Conservation (phyloP, 2,888 invertebrate genomes). For the Zelleria hepariella region DNA sequence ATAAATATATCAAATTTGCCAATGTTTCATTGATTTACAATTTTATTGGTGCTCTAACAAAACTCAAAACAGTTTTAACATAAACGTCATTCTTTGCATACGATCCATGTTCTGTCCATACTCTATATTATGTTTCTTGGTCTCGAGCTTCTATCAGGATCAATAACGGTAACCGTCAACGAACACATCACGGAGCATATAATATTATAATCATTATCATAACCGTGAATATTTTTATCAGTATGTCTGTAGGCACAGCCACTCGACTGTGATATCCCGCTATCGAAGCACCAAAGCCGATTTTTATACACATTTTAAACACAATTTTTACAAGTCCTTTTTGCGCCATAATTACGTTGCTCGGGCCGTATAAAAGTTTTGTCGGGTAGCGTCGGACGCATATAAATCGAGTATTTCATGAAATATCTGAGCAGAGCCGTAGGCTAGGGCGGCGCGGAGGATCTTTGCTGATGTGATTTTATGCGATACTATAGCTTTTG, state of each 20-base stretch:
- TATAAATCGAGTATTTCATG: constrained; percentile 68
- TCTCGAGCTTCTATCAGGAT: too few species aligned
- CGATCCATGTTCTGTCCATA: too few species aligned
- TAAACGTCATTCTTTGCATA: too few species aligned
- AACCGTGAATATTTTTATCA: neutral
- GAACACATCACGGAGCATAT: too few species aligned
- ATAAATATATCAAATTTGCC: too few species aligned
- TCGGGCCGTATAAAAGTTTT: constrained; percentile 58
- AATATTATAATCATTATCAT: neutral
- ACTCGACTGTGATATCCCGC: neutral
- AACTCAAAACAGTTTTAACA: too few species aligned
- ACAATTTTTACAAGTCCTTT: constrained; percentile 19
- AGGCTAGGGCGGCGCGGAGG: constrained; percentile 59
- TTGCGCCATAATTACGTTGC: constrained; percentile 53
- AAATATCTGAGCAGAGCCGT: constrained; percentile 64
- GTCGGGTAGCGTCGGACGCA: constrained; percentile 49
- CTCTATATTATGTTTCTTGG: too few species aligned
- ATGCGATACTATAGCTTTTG: too few species aligned
- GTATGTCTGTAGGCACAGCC: neutral
- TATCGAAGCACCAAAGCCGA: neutral
- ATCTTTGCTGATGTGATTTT: too few species aligned
- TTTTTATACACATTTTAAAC: constrained; percentile 24
- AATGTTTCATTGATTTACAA: too few species aligned
- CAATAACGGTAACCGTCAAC: too few species aligned
- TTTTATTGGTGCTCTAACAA: too few species aligned